Conservation (phyloP, 2,888 invertebrate genomes). For the Noctua janthe region DNA sequence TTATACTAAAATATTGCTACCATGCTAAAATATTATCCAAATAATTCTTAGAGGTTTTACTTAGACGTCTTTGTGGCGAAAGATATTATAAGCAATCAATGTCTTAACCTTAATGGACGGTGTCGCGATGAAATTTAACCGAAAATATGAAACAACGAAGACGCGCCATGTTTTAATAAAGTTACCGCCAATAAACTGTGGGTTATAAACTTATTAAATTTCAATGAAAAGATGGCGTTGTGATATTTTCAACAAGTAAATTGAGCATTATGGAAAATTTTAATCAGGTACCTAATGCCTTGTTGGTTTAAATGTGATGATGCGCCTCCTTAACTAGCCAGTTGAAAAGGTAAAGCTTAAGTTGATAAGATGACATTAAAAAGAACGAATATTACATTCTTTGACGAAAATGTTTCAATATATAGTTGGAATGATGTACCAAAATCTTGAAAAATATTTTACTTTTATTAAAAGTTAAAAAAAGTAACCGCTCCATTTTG, state of each 20-base stretch:
- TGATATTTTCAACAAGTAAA: conserved; percentile 33
- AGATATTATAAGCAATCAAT: conserved; percentile 62
- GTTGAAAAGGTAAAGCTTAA: background rate
- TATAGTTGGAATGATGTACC: background rate
- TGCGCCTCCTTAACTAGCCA: background rate
- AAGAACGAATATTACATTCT: background rate
- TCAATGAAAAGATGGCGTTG: conserved; percentile 45
- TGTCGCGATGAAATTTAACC: conserved; percentile 57
- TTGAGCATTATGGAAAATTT: conserved; percentile 13
- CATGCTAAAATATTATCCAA: conserved; percentile 26
- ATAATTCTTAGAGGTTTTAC: conserved; percentile 50
- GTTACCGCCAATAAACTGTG: conserved; percentile 61
- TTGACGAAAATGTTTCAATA: background rate
- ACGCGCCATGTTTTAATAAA: conserved; percentile 64
- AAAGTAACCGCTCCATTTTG: background rate
- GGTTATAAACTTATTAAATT: conserved; percentile 65
- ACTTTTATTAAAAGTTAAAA: background rate
- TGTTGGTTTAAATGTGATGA: background rate
- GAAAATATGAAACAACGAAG: conserved; percentile 62
- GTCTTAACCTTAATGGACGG: conserved; percentile 61
- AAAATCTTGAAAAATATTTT: background rate
- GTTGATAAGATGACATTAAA: background rate
- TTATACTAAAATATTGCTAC: background rate
- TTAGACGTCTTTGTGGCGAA: conserved; percentile 38
- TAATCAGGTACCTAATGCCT: background rate